phyloP scores from a whole-genome alignment of 2,113 vertebrate genomes.

The Galemys pyrenaicus region DNA sequence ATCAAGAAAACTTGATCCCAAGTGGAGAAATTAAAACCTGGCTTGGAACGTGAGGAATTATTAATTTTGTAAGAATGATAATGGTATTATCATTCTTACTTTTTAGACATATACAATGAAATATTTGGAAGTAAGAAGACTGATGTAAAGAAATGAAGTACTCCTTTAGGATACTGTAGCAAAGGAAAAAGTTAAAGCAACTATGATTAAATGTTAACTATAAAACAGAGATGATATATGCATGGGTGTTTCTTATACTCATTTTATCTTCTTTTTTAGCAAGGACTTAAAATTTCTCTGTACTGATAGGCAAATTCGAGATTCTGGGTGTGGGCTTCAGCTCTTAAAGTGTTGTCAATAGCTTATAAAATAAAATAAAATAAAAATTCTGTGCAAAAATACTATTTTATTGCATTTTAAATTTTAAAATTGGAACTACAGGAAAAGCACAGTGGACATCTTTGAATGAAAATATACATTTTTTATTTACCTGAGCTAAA shows the following conservation, averaged over 20 bases:
- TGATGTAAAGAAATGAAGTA: neutral
- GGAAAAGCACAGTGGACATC: neutral
- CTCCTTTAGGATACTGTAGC: neutral
- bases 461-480: neutral
- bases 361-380: neutral
- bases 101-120: neutral
- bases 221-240: neutral
- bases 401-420: neutral
- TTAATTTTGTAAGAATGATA: neutral
- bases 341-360: neutral
- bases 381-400: neutral
- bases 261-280: neutral
- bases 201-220: neutral
- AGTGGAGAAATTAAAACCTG: neutral
- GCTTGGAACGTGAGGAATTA: neutral
- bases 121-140: neutral
- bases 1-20: constrained; percentile 32
- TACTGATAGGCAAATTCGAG: neutral
- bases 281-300: neutral
- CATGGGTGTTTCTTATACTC: neutral
- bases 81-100: neutral
- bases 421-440: neutral
- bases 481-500: constrained; percentile 36
- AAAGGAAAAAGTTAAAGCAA: neutral
- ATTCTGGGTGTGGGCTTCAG: neutral